Evolutionary conservation across 2,797 vertebrate genomes (phyloP), one percentile per base, ranked within the genome.

Genomic region (Cuculus canorus): DNA sequence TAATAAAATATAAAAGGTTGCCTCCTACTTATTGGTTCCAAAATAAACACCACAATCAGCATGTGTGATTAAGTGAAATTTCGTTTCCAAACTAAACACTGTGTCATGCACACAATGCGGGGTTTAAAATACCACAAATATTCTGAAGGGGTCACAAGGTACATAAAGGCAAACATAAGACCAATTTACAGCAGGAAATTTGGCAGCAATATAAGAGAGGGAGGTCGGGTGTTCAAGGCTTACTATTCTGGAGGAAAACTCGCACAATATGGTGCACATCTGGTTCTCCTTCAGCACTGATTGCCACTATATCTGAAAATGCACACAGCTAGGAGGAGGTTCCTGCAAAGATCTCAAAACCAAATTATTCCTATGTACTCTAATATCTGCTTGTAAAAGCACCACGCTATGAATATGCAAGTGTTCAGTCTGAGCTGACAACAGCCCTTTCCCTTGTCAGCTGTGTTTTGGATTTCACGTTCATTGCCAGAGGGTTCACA

Each of bases 51-150:
- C 66, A 95, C 94, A 95, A 96, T 96, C 96, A 96, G 93, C 92
- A 95, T 88, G 82, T 97, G 95, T 92, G 95, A 98, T 97, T 96
- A 81, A 97, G 95, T 88, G 94, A 86, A 92, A 95, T 93, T 93
- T 82, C 57, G 19, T 64, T 95, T 98, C 97, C 97, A 97, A 97
- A 95, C 97, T 96, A 98, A 98, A 98, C 94, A 97, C 93, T 87
- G 89, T 95, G 95, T 96, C 96, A 97, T 95, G 96, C 93, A 96
- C 95, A 96, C 92, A 94, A 96, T 86, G 86, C 79, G 80, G 90
- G 78, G 86, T 92, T 97, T 97, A 93, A 95, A 97, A 98, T 97
- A 95, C 96, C 96, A 97, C 94, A 96, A 96, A 97, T 97, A 97
- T 93, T 96, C 97, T 95, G 88, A 97, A 97, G 35, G 86, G 97